Conservation (phyloP, 1,140 invertebrate species). For the Aradophagus sp. region DNA sequence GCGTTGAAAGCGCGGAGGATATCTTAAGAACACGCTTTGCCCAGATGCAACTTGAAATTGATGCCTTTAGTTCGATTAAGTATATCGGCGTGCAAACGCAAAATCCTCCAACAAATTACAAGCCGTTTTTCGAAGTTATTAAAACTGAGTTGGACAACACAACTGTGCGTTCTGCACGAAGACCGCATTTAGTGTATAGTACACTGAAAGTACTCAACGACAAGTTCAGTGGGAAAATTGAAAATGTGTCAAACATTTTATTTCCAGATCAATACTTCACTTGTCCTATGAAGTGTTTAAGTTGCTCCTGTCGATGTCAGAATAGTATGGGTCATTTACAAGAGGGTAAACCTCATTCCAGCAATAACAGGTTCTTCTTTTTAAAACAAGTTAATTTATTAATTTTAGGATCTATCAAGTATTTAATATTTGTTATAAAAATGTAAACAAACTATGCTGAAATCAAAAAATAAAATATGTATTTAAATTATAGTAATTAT, state of each 20-base stretch:
- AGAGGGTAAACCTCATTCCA: slow-evolving; percentile 80
- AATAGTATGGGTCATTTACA: slow-evolving; percentile 85
- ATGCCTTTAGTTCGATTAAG: slow-evolving; percentile 84
- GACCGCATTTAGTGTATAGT: slow-evolving; percentile 79
- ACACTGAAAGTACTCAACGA: slow-evolving; percentile 85
- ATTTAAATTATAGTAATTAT: too few species aligned
- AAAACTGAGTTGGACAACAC: slow-evolving; percentile 80
- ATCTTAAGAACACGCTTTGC: slow-evolving; percentile 80
- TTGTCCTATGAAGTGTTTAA: slow-evolving; percentile 82
- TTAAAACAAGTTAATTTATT: too few species aligned
- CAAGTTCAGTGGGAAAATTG: slow-evolving; percentile 84
- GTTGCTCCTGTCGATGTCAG: slow-evolving; percentile 82
- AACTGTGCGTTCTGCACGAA: slow-evolving; percentile 80
- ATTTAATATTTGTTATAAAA: neutral
- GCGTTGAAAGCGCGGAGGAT: slow-evolving; percentile 80
- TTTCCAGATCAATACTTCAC: slow-evolving; percentile 88
- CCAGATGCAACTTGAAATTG: slow-evolving; percentile 78
- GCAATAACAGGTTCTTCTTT: slow-evolving; percentile 70
- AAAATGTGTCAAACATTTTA: slow-evolving; percentile 77
- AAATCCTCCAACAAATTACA: slow-evolving; percentile 76
- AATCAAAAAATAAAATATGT: too few species aligned
- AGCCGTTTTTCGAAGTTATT: slow-evolving; percentile 71
- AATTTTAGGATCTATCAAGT: neutral
- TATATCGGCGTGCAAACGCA: slow-evolving; percentile 81
- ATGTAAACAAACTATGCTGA: too few species aligned